Evolutionary conservation across 2,888 invertebrate genomes (phyloP), one percentile per base, ranked within the genome.

Genomic region (Scaptomyza reducta): DNA sequence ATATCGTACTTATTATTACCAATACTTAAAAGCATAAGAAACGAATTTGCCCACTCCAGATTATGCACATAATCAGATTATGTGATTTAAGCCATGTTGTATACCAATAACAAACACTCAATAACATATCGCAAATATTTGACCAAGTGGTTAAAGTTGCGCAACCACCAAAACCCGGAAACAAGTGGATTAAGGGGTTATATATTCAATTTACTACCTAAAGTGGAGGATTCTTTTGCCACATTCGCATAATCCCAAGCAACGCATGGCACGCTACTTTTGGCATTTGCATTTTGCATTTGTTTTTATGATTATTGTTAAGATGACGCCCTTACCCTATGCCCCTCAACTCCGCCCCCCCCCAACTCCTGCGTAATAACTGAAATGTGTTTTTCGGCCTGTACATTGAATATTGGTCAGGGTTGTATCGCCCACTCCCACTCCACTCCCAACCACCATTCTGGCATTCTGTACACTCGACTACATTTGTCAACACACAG

Each of bases 101-200:
- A 35, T 63, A 77, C 67, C 74, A 67, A 74, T 74, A 70, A 65
- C 73, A 80, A 84, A 79, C 79, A 79, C 86, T 79, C 70, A 77
- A 83, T 77, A 77, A 68, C 64, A 71, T 73, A 68, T 67, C 51
- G 67, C 70, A 79, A 72, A 70, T 70, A 79, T 77, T 81, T 81
- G 54, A 56, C 33, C 51, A 81, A 79, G 65, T 69, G 74, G 65
- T 57, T 73, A 57, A 49, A 46, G 33, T 18, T 38, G 31, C 51
- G 63, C 67, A 55, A 51, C 57, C 58, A 53, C 54, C 33, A 16
- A 31, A 25, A 31, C 14, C 59, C 45, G 70, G 71, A 79, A 82
- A 89, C 89, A 90, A 89, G 90, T 89, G 90, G 84, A 89, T 88
- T 87, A 84, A 76, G 88, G 83, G 82, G 70, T 79, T 87, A 80